Evolutionary conservation across 2,113 vertebrate genomes (phyloP).

Genomic region (Zingel zingel): DNA sequence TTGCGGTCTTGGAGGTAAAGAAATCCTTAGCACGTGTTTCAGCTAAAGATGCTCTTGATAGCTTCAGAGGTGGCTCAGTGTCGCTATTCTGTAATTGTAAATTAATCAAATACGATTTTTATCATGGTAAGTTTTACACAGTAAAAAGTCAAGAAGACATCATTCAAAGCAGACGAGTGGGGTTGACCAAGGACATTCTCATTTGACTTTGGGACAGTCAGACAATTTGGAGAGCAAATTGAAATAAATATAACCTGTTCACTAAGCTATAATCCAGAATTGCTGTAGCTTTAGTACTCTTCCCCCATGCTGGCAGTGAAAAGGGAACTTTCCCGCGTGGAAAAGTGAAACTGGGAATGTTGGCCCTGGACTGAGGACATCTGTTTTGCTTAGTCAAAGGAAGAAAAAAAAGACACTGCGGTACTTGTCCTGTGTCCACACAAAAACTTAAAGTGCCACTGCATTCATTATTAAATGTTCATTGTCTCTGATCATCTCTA

Average conservation of each 20-base stretch:
- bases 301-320: conserved; percentile 71
- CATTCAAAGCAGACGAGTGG: neutral
- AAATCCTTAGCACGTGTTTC: neutral
- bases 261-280: conserved; percentile 80
- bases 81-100: neutral
- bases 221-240: conserved; percentile 55
- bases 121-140: neutral
- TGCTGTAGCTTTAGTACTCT: conserved; percentile 55
- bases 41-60: neutral
- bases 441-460: conserved; percentile 28
- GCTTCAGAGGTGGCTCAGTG: neutral
- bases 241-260: conserved; percentile 74
- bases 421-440: conserved; percentile 50
- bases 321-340: conserved; percentile 82
- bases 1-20: conserved; percentile 5
- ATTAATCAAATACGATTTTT: neutral
- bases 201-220: conserved; percentile 70
- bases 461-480: conserved; percentile 3
- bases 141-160: conserved; percentile 20
- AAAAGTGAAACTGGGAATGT: conserved; percentile 81
- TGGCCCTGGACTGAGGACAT: conserved; percentile 78
- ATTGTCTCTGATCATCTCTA: neutral
- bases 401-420: conserved; percentile 28
- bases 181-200: conserved; percentile 60
- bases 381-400: conserved; percentile 77